A percentile compares a stretch with the other conserved stretches of the same genome.
These are phyloP conservation scores for Magallana gigas DNA, from an alignment of 1,140 invertebrate genomes.

Conservation along the genomic window DNA sequence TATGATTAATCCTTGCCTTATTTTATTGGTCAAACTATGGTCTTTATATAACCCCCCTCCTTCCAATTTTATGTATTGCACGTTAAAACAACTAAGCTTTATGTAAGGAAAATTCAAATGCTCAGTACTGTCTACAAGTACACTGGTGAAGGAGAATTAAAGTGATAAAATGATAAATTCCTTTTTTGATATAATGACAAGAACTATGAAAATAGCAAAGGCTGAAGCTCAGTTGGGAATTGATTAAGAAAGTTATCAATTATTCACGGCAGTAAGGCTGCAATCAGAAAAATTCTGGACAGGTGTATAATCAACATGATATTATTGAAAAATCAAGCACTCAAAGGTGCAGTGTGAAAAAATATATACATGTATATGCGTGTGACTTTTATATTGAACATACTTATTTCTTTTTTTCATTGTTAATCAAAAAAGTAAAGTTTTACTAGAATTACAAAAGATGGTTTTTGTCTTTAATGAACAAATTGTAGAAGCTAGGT, in stretches of 20 bases:
- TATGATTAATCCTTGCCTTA: too few relatives aligned
- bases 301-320: background rate
- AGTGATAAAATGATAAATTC: background rate
- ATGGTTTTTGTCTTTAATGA: background rate
- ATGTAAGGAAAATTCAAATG: background rate
- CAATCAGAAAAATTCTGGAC: background rate
- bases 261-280: background rate
- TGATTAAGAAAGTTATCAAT: constrained; percentile 17
- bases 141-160: too few relatives aligned
- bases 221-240: background rate
- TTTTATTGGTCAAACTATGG: too few relatives aligned
- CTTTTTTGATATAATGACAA: background rate
- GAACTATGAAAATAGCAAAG: background rate
- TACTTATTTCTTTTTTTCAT: background rate
- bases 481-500: too few relatives aligned
- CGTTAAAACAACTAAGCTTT: too few relatives aligned
- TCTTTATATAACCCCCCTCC: background rate
- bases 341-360: background rate
- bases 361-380: background rate
- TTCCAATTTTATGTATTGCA: background rate
- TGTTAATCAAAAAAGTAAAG: background rate
- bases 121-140: too few relatives aligned
- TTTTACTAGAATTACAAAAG: background rate
- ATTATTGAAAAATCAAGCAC: too few relatives aligned
- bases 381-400: background rate